Evolutionary conservation across 2,797 vertebrate genomes (phyloP).

Genomic region (Stomatorhinus walkeri): DNA sequence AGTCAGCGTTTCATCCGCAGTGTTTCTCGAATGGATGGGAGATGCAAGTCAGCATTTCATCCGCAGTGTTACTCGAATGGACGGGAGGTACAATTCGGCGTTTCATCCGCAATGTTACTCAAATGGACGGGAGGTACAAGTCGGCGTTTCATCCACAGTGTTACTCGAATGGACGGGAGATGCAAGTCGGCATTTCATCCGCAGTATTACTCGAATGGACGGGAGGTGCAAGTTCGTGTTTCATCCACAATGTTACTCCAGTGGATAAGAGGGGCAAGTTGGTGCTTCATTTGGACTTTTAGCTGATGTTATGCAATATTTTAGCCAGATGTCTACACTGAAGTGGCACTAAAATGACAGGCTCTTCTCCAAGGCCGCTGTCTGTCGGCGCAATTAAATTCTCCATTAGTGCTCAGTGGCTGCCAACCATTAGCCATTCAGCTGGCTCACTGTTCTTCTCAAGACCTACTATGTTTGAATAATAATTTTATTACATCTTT

Average conservation of each 20-base stretch:
- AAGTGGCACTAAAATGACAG: constrained; percentile 38
- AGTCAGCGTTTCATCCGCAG: not conserved
- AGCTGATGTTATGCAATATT: not conserved
- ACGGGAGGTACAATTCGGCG: not conserved
- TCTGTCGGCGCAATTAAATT: constrained; percentile 56
- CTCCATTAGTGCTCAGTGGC: constrained; percentile 53
- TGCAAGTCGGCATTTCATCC: not conserved
- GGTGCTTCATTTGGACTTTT: not conserved
- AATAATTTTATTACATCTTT: constrained; percentile 35
- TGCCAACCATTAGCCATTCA: constrained; percentile 36
- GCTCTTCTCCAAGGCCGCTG: constrained; percentile 32
- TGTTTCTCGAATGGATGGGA: too few species aligned
- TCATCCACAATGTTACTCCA: not conserved
- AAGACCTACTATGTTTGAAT: constrained; percentile 58
- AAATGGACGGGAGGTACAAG: not conserved
- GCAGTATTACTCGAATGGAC: not conserved
- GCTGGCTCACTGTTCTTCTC: constrained; percentile 46
- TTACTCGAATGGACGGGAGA: not conserved
- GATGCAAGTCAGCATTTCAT: not conserved
- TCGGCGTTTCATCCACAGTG: too few species aligned
- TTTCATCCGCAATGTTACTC: not conserved
- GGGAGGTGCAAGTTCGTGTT: not conserved
- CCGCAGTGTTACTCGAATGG: not conserved
- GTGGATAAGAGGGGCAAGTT: not conserved
- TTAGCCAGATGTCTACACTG: constrained; percentile 14